phyloP scores from a whole-genome alignment of 2,113 vertebrate genomes.

The Columbina picui region DNA sequence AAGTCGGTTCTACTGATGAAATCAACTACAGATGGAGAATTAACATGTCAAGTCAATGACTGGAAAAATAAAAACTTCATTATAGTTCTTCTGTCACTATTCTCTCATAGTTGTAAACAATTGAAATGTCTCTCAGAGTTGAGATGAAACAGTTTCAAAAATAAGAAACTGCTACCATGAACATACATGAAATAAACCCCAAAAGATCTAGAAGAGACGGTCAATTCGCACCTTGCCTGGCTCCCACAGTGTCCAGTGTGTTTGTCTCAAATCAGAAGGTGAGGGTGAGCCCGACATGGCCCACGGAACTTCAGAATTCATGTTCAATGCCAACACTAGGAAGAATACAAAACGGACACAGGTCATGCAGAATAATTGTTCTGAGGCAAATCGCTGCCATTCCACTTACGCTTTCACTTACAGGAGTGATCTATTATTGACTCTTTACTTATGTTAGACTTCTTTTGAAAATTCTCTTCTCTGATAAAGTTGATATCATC shows the following conservation, averaged over 20 bases:
- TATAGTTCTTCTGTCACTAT: background rate
- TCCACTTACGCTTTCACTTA: constrained; percentile 32
- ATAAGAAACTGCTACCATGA: fast-evolving
- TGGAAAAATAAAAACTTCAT: background rate
- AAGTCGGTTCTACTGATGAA: constrained; percentile 8
- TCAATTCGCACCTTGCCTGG: constrained; percentile 29
- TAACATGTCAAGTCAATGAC: background rate
- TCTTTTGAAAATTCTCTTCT: constrained; percentile 5
- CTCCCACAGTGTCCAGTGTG: constrained; percentile 13
- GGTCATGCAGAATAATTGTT: background rate
- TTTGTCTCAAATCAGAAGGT: background rate
- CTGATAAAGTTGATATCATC: background rate
- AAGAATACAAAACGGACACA: background rate
- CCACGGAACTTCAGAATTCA: background rate
- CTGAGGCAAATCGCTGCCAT: background rate
- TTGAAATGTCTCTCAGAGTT: background rate
- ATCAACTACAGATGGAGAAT: constrained; percentile 38
- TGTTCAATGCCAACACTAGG: background rate
- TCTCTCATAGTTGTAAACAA: background rate
- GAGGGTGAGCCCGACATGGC: background rate
- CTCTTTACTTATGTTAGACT: background rate
- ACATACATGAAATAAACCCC: background rate
- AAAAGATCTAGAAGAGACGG: background rate
- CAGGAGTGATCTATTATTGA: background rate
- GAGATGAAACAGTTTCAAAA: background rate